Evolutionary conservation across 2,888 invertebrate species (phyloP).

Genomic region (Meliscaeva auricollis): DNA sequence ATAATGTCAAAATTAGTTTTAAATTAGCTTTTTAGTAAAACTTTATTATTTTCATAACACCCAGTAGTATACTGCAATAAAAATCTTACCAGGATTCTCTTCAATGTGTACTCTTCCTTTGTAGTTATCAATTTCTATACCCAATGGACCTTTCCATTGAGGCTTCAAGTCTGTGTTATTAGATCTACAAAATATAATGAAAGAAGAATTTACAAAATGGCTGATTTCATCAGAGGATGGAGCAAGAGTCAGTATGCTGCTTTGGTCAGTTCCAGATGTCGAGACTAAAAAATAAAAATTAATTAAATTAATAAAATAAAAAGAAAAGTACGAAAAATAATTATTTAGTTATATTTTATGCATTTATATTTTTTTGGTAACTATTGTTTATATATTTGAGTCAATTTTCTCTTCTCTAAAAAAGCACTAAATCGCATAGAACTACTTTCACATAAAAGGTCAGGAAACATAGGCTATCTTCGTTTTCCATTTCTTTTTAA

Average conservation of each 20-base stretch:
- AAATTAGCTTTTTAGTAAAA: too few relatives aligned
- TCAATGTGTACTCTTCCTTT: constrained; percentile 84
- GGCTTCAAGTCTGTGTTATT: constrained; percentile 80
- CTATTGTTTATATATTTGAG: too few relatives aligned
- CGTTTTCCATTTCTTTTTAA: too few relatives aligned
- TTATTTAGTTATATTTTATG: too few relatives aligned
- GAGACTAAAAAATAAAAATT: constrained; percentile 39
- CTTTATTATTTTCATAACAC: not conserved
- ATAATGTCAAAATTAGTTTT: too few relatives aligned
- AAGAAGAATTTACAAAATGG: constrained; percentile 84
- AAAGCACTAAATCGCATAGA: too few relatives aligned
- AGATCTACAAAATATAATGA: constrained; percentile 83
- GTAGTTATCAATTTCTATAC: constrained; percentile 81
- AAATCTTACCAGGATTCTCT: constrained; percentile 81
- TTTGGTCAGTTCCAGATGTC: constrained; percentile 68
- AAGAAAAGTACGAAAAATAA: too few relatives aligned
- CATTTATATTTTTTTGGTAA: too few relatives aligned
- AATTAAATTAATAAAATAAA: too few relatives aligned
- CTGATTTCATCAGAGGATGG: constrained; percentile 82
- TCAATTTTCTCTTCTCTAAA: too few relatives aligned
- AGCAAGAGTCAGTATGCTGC: constrained; percentile 79
- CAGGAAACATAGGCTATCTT: too few relatives aligned
- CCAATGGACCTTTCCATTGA: constrained; percentile 83
- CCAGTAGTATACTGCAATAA: not conserved
- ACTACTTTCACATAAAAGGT: too few relatives aligned